phyloP scores from a whole-genome alignment of 1,140 invertebrate species.

The Choristoneura fumiferana region DNA sequence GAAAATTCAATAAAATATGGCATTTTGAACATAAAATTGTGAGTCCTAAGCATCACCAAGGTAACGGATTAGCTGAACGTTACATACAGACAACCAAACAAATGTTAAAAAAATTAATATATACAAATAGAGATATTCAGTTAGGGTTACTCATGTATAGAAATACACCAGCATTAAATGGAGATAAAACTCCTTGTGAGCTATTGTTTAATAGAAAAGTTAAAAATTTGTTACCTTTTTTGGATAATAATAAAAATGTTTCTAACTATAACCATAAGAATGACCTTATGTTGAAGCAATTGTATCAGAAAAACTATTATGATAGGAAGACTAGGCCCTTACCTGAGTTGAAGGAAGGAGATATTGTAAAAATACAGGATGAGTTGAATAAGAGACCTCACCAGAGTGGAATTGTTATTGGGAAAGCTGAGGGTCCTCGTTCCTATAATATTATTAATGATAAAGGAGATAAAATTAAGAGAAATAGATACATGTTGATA shows the following conservation, averaged over 20 bases:
- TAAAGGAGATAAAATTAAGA: not conserved
- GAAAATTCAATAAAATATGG: not conserved
- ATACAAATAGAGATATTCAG: slow-evolving; percentile 14
- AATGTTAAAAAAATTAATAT: slow-evolving; percentile 15
- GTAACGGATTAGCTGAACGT: slow-evolving; percentile 14
- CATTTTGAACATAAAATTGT: not conserved
- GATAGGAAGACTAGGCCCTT: slow-evolving; percentile 6
- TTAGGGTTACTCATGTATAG: slow-evolving; percentile 16
- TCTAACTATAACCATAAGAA: not conserved
- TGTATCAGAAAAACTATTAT: slow-evolving; percentile 9
- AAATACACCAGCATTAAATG: slow-evolving; percentile 3
- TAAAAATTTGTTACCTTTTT: slow-evolving; percentile 1
- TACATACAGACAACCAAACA: slow-evolving; percentile 15
- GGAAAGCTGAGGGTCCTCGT: not conserved
- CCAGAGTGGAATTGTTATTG: not conserved
- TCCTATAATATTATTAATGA: not conserved
- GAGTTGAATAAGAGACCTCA: slow-evolving; percentile 6
- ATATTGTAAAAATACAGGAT: not conserved
- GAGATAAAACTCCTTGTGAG: slow-evolving; percentile 14
- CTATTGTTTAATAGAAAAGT: slow-evolving; percentile 9
- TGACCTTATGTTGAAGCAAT: slow-evolving; percentile 9
- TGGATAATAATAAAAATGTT: not conserved
- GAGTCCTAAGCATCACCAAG: slow-evolving; percentile 10
- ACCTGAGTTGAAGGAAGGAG: not conserved
- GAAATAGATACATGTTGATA: not conserved